These are phyloP conservation scores for Coenonympha glycerion DNA, from an alignment of 2,888 invertebrate species.

Conservation along the genomic window DNA sequence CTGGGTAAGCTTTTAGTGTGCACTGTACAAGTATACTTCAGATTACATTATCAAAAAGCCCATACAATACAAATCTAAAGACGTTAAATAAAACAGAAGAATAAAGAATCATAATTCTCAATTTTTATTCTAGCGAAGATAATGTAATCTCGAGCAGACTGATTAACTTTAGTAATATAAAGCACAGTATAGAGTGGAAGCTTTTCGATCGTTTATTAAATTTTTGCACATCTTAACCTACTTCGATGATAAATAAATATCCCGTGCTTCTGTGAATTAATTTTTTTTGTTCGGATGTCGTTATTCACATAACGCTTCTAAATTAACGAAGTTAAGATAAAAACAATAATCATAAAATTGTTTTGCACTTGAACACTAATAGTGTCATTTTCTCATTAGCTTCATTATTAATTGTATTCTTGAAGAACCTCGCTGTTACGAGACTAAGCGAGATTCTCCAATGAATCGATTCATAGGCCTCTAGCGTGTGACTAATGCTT, in stretches of 20 bases:
- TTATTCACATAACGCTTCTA: constrained; percentile 45
- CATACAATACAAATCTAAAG: not conserved
- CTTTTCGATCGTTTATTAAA: constrained; percentile 57
- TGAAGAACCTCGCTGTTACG: constrained; percentile 59
- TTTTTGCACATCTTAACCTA: constrained; percentile 63
- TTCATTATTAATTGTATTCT: constrained; percentile 66
- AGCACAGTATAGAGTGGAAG: constrained; percentile 68
- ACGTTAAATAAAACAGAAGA: no score
- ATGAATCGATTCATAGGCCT: constrained; percentile 61
- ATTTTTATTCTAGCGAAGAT: constrained; percentile 33
- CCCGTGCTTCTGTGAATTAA: constrained; percentile 72
- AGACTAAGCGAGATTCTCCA: constrained; percentile 62
- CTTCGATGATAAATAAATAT: constrained; percentile 60
- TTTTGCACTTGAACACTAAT: constrained; percentile 72
- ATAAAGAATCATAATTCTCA: no score
- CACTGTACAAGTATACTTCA: constrained; percentile 61
- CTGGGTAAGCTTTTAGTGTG: constrained; percentile 83
- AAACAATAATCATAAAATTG: constrained; percentile 48
- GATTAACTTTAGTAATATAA: constrained; percentile 58
- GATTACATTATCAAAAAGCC: constrained; percentile 56
- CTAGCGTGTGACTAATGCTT: constrained; percentile 77
- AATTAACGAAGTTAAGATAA: constrained; percentile 43
- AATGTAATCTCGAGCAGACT: constrained; percentile 60
- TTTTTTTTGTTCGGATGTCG: constrained; percentile 60
- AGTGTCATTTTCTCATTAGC: constrained; percentile 70